Evolutionary conservation across 2,888 invertebrate genomes (phyloP), one percentile per base, ranked within the genome.

Genomic region (Drosophila merina): DNA sequence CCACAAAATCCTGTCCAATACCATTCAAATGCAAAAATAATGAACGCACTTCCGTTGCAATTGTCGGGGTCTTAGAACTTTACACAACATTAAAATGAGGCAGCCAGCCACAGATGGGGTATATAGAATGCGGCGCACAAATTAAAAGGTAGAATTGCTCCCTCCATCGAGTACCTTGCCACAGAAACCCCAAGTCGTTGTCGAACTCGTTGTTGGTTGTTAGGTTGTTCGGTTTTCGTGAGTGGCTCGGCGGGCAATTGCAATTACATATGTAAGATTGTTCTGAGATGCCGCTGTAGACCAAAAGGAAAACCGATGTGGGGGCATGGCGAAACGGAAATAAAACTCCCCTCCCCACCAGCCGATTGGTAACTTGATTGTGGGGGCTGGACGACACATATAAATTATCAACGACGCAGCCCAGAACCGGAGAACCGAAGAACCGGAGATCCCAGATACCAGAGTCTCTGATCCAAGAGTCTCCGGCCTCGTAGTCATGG

Each of bases 371-470:
- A 74, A 81, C 82, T 77, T 81, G 85, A 85, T 82, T 84, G 85
- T 84, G 84, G 84, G 84, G 86, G 85, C 86, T 79, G 86, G 82
- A 77, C 86, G 83, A 86, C 82, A 86, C 71, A 84, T 84, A 86
- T 84, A 86, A 82, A 84, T 84, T 84, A 84, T 84, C 73, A 82
- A 71, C 77, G 76, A 74, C 31, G 67, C 82, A 71, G 71, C 40
- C 59, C 47, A 64, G 64, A 44, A 49, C 59, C 25, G 4, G 4
- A 42, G 44, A 25, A 9, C 44, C 44, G 31, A 20, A 45, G 36
- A 49, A 25, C 51, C 55, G 20, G 20, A 20, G 20, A 20, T 20
- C 20, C 20, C 20, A 20, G 20, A 20, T 20, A 20, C 20, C 20
- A 20, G 20, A 20, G 1, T 20, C 20, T 20, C 20, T 2, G 2